phyloP scores from a whole-genome alignment of 2,113 vertebrate species.

The Gambusia affinis region DNA sequence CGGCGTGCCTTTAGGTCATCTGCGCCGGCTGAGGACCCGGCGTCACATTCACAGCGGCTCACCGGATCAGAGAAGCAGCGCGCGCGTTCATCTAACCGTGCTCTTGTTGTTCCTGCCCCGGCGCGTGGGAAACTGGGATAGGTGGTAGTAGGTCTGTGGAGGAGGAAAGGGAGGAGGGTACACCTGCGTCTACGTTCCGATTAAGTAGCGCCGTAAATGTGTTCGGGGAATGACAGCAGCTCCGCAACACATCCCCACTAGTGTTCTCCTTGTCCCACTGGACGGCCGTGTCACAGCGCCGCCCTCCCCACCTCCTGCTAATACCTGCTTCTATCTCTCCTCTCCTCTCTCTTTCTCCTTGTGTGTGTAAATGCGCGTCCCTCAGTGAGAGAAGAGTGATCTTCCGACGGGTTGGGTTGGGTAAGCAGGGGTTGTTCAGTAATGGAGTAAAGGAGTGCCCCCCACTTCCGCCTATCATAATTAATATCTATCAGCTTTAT shows the following conservation, averaged over 20 bases:
- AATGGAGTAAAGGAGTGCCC: background rate
- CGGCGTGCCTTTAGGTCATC: slow-evolving; percentile 62
- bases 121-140: slow-evolving; percentile 29
- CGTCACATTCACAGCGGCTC: slow-evolving; percentile 47
- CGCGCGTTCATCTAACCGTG: slow-evolving; percentile 24
- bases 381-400: slow-evolving; percentile 9
- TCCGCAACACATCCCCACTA: slow-evolving; percentile 15
- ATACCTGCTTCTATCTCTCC: slow-evolving; percentile 53
- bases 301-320: slow-evolving; percentile 42
- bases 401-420: slow-evolving; percentile 7
- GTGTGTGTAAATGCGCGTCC: slow-evolving; percentile 23
- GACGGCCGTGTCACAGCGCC: slow-evolving; percentile 21
- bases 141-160: slow-evolving; percentile 9
- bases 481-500: background rate
- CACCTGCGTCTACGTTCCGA: slow-evolving; percentile 51
- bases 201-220: slow-evolving; percentile 5
- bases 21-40: slow-evolving; percentile 46
- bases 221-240: slow-evolving; percentile 22
- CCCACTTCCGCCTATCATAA: background rate
- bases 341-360: slow-evolving; percentile 19
- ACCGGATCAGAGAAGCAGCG: slow-evolving; percentile 31
- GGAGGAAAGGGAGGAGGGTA: slow-evolving; percentile 15
- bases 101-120: slow-evolving; percentile 20
- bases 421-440: background rate
- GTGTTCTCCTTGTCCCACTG: slow-evolving; percentile 32